Evolutionary conservation across 2,888 invertebrate genomes (phyloP).

Genomic region (Conistra vaccinii): DNA sequence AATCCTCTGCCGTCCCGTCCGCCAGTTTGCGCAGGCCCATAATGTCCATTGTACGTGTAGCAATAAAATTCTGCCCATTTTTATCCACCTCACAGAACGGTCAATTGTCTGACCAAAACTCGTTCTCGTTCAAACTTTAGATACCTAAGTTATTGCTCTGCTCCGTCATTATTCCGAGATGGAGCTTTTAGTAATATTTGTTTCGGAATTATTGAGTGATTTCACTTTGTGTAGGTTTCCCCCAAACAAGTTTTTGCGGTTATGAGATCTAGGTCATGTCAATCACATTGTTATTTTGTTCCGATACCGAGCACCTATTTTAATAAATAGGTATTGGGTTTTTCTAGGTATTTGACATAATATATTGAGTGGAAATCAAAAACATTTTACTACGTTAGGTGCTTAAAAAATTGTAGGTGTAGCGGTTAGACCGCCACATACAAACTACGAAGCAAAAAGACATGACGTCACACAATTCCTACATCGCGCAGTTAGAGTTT

Average conservation of each 20-base stretch:
- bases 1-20: no score
- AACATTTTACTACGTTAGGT: no score
- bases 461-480: no score
- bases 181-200: conserved; percentile 48
- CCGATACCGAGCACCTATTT: conserved; percentile 1
- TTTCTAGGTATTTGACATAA: conserved; percentile 8
- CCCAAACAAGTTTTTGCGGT: conserved; percentile 41
- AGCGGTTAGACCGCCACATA: no score
- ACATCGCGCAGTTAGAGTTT: no score
- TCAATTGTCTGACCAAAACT: conserved; percentile 15
- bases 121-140: not conserved
- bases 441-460: no score
- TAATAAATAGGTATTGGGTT: not conserved
- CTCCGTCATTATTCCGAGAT: conserved; percentile 33
- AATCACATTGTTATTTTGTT: conserved; percentile 41
- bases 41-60: not conserved
- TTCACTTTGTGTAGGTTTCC: conserved; percentile 34
- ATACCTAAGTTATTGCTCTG: conserved; percentile 32
- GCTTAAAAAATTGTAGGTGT: no score
- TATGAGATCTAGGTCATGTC: conserved; percentile 44
- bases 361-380: not conserved
- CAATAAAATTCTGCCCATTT: conserved; percentile 11
- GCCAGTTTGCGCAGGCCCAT: no score
- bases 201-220: conserved; percentile 48
- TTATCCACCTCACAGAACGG: not conserved